Evolutionary conservation across 1,140 invertebrate species (phyloP).

Genomic region (Kradibia gibbosae): DNA sequence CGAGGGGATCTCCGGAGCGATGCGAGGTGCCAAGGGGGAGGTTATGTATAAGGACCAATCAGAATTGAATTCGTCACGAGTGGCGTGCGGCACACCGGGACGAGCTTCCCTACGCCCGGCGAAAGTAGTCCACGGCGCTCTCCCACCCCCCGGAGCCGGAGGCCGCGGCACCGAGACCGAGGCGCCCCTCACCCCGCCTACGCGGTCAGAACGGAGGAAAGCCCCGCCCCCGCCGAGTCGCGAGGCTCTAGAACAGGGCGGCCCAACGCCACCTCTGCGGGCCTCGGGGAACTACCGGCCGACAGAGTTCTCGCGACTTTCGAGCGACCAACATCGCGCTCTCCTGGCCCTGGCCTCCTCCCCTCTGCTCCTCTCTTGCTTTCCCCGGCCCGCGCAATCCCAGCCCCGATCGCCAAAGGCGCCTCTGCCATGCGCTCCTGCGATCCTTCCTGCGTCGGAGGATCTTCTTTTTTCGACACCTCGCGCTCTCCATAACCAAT

Average conservation of each 20-base stretch:
- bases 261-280: constrained; percentile 67
- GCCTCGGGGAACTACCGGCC: constrained; percentile 59
- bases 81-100: constrained; percentile 54
- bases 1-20: constrained; percentile 51
- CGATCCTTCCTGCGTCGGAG: too few species aligned
- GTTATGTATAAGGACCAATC: constrained; percentile 73
- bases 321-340: constrained; percentile 68
- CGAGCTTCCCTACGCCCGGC: constrained; percentile 60
- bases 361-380: too few species aligned
- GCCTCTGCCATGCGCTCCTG: too few species aligned
- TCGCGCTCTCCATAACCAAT: too few species aligned
- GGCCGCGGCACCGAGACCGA: constrained; percentile 56
- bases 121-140: constrained; percentile 64
- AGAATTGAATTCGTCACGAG: constrained; percentile 73
- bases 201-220: constrained; percentile 37
- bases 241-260: not conserved
- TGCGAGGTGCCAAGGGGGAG: constrained; percentile 64
- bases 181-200: constrained; percentile 56
- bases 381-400: too few species aligned
- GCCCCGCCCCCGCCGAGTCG: constrained; percentile 64
- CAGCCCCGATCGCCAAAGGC: too few species aligned
- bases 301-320: constrained; percentile 70
- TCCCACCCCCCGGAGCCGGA: constrained; percentile 47
- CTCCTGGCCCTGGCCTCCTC: too few species aligned
- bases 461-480: too few species aligned